Percentiles rank a stretch among this genome's conserved stretches.
These are phyloP conservation scores for Notodonta ziczac DNA, from an alignment of 2,888 invertebrate genomes.

Conservation along the genomic window DNA sequence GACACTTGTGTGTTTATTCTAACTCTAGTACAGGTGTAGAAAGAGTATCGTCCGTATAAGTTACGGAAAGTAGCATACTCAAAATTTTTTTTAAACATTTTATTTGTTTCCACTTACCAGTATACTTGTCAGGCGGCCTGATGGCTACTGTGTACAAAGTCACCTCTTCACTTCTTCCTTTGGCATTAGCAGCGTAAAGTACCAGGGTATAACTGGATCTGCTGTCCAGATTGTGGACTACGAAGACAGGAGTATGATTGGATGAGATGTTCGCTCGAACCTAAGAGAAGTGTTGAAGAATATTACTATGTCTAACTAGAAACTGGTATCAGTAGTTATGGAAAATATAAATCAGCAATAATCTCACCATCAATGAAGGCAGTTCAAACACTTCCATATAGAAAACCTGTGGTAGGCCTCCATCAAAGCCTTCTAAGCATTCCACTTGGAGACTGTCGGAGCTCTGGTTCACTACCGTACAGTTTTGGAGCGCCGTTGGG, in stretches of 20 bases:
- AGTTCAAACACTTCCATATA: conserved; percentile 91
- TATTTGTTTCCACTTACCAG: conserved; percentile 82
- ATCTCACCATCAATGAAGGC: conserved; percentile 81
- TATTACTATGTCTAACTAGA: too few species aligned
- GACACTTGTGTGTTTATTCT: too few species aligned
- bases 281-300: conserved; percentile 45
- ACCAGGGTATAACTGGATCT: conserved; percentile 90
- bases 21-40: too few species aligned
- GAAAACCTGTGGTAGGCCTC: conserved; percentile 93
- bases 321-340: too few species aligned
- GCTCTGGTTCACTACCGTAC: conserved; percentile 93
- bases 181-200: conserved; percentile 93
- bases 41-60: too few species aligned
- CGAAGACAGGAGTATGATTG: conserved; percentile 84
- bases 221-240: conserved; percentile 87
- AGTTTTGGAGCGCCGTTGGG: conserved; percentile 93
- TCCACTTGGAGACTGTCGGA: conserved; percentile 86
- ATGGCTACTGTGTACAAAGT: conserved; percentile 92
- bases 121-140: conserved; percentile 93
- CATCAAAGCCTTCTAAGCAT: conserved; percentile 93
- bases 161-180: conserved; percentile 92
- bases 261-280: conserved; percentile 85
- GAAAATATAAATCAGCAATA: not conserved
- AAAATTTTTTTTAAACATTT: not conserved
- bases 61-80: too few species aligned